Base-by-base conservation (phyloP, 2,797 vertebrate genomes). In the Notoglanidium macrostoma region DNA sequence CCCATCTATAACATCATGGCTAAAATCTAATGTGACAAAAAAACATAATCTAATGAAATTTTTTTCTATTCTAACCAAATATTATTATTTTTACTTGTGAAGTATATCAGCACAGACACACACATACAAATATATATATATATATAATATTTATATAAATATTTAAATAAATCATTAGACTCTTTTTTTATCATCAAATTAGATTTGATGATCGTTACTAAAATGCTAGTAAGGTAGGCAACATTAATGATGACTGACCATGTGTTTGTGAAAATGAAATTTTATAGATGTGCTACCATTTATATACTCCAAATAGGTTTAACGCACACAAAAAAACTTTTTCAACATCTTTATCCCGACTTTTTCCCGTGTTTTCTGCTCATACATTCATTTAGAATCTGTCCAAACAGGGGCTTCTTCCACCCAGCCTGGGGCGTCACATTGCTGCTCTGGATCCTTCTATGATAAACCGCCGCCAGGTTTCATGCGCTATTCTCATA, bases 381-480 rank as follows among this genome's bases (percentile, higher is more conserved):
- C 73, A 74, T 74, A 51, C 5, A 8, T 76, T 76, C 12, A 29
- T 51, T n/a, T 76, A 6, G 26, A n/a, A 54, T 51, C 26, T 29
- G 73, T 77, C 74, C 49, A 55, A 54, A 54, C 74, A 19, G 7
- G 19, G 21, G 35, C 32, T 7, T 80, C 78, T 35, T 44, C 21
- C 21, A n/a, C 10, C 35, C 78, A 61, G 57, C 44, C 59, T 32
- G 17, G 44, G 61, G 44, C 61, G 32, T 83, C 61, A 19, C 26
- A 11, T 51, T 49, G 44, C 51, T 83, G 26, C 61, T 51, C 61
- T 19, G 44, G 61, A 83, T 51, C 61, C n/a, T 67, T 9, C 61
- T 15, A 67, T 54, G 73, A 85, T 54, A 55, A 35, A 78, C n/a
- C 78, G 57, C 70, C 26, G 59, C 84, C 61, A 46, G 5, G 44